A percentile compares a stretch with the other conserved stretches of the same genome.
Evolutionary conservation across 2,888 invertebrate species (phyloP).

Genomic region (Caenorhabditis sp.): DNA sequence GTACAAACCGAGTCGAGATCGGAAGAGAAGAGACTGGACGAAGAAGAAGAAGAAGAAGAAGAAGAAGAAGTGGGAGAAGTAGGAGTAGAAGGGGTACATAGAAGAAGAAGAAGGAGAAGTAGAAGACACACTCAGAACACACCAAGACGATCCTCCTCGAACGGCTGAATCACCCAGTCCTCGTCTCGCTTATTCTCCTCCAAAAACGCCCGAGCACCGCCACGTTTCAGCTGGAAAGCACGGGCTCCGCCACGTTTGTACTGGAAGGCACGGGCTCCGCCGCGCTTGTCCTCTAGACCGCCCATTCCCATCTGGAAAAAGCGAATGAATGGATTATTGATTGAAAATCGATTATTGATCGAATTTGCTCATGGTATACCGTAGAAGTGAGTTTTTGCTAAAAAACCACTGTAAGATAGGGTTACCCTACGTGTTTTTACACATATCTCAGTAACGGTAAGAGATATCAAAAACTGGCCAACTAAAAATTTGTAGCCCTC

Average conservation of each 20-base stretch:
- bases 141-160: constrained; percentile 55
- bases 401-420: no score
- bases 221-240: constrained; percentile 59
- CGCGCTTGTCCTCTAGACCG: constrained; percentile 45
- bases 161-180: constrained; percentile 58
- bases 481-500: no score
- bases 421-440: no score
- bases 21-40: no score
- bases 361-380: no score
- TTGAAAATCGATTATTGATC: no score
- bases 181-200: constrained; percentile 63
- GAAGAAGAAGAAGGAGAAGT: background rate
- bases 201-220: constrained; percentile 64
- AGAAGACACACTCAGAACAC: constrained; percentile 32
- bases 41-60: background rate
- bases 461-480: no score
- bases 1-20: background rate
- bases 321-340: no score
- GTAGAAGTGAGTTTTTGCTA: no score
- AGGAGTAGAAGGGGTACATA: constrained; percentile 2
- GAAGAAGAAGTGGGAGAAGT: constrained; percentile 37
- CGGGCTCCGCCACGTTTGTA: constrained; percentile 64
- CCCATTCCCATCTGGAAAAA: background rate
- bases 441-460: no score
- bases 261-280: constrained; percentile 55